Evolutionary conservation across 2,113 vertebrate genomes (phyloP), one percentile per base, ranked within the genome.

Genomic region (Colossoma macropomum): DNA sequence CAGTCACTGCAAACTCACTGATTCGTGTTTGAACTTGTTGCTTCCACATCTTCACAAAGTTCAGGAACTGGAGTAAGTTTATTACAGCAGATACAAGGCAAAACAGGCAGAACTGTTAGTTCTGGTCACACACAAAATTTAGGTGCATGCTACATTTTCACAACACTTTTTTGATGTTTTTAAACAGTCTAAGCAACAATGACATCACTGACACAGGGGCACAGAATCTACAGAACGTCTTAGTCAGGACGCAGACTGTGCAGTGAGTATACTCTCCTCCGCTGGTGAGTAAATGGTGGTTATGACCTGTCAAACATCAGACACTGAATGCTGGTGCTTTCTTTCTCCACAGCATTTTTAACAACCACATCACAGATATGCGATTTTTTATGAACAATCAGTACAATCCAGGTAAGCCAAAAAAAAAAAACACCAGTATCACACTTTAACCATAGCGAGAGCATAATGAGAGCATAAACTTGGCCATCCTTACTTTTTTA

Each of bases 31-130:
- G 60, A 74, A 66, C 21, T 62, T 70, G 50, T 80, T 88, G 54
- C 38, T 79, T 2, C 84, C 75, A 54, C 71, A 86, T 54, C 70
- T 88, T n/a, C 71, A 86, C 87, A 88, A 88, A 81, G 82, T 73
- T 12, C 32, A 71, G 66, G 59, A 66, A 34, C 63, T 88, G 19
- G 75, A 86, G 87, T 88, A 38, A 86, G 82, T 84, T 41, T n/a
- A 17, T 50, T 12, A 25, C 2, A 21, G 50, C 45, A 30, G n/a
- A 28, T 30, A 52, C 9, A 45, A 32, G n/a, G 4, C 19, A 32
- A n/a, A 72, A 34, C 10, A 23, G 23, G 66, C 66, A 34, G 28
- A 65, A 17, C 62, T 30, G 3, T 30, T 65, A 28, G 9, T 65
- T 13, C 7, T 38, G 34, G 65, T 11, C 1, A 7, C 54, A 23